phyloP scores from a whole-genome alignment of 1,140 invertebrate species.

The Coenobita brevimanus region DNA sequence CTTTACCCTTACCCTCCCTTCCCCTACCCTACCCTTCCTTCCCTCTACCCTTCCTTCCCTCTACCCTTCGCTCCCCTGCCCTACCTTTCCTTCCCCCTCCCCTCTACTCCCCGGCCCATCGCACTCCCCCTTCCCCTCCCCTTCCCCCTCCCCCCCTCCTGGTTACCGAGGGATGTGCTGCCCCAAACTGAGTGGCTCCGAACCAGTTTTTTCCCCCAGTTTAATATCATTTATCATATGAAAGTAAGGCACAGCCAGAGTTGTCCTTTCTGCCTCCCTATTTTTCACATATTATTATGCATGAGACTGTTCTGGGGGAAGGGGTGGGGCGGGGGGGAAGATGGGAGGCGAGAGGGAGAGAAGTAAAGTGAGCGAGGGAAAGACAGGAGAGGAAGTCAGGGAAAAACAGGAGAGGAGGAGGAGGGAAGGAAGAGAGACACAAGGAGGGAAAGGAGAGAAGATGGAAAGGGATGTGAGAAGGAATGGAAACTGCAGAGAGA shows the following conservation, averaged over 20 bases:
- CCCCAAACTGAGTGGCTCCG: conserved; percentile 18
- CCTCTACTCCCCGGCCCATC: too few species aligned
- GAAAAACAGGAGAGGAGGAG: too few species aligned
- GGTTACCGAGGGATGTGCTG: background rate
- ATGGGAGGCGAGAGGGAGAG: background rate
- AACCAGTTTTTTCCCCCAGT: conserved; percentile 29
- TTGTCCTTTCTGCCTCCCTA: conserved; percentile 23
- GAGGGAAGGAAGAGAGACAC: too few species aligned
- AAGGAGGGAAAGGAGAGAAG: too few species aligned
- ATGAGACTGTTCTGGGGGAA: conserved; percentile 10
- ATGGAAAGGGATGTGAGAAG: too few species aligned
- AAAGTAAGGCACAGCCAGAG: conserved; percentile 33
- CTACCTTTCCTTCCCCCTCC: background rate
- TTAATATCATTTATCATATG: conserved; percentile 56
- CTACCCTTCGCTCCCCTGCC: background rate
- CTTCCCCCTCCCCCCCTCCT: background rate
- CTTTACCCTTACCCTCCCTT: background rate
- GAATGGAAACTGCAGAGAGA: too few species aligned
- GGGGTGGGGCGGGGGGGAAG: background rate
- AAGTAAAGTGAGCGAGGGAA: too few species aligned
- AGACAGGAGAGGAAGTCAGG: too few species aligned
- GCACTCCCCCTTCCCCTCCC: too few species aligned
- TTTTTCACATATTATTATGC: conserved; percentile 52
- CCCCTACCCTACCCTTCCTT: background rate
- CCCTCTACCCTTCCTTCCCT: background rate